These are phyloP conservation scores for Polyergus mexicanus DNA, from an alignment of 1,140 invertebrate species.

Conservation along the genomic window DNA sequence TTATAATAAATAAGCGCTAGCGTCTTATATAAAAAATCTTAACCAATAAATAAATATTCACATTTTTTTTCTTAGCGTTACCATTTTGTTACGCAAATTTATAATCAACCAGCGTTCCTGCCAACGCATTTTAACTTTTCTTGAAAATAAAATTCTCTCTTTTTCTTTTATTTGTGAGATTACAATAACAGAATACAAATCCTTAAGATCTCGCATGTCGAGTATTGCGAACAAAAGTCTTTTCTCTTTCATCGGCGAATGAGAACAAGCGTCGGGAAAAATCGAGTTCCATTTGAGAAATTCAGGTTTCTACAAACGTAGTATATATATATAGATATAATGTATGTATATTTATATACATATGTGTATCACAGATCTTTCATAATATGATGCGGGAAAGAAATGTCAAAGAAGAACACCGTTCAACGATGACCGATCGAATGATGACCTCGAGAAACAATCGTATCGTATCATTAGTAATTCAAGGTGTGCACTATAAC, in stretches of 20 bases:
- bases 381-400: slow-evolving; percentile 46
- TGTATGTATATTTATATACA: slow-evolving; percentile 53
- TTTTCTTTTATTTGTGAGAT: background rate
- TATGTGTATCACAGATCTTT: slow-evolving; percentile 60
- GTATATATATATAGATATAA: slow-evolving; percentile 27
- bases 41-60: slow-evolving; percentile 71
- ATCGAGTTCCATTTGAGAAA: background rate
- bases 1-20: slow-evolving; percentile 69
- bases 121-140: background rate
- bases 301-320: slow-evolving; percentile 33
- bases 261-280: slow-evolving; percentile 13
- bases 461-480: slow-evolving; percentile 37
- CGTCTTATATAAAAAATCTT: slow-evolving; percentile 71
- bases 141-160: slow-evolving; percentile 30
- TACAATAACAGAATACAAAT: slow-evolving; percentile 15
- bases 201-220: background rate
- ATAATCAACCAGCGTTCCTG: background rate
- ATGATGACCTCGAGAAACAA: slow-evolving; percentile 57
- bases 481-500: slow-evolving; percentile 58
- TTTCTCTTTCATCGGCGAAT: background rate
- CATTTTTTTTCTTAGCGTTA: slow-evolving; percentile 44
- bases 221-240: background rate
- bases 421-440: slow-evolving; percentile 23
- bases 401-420: slow-evolving; percentile 25
- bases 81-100: background rate